Conservation (phyloP, 2,113 vertebrate species). For the Bos javanicus region DNA sequence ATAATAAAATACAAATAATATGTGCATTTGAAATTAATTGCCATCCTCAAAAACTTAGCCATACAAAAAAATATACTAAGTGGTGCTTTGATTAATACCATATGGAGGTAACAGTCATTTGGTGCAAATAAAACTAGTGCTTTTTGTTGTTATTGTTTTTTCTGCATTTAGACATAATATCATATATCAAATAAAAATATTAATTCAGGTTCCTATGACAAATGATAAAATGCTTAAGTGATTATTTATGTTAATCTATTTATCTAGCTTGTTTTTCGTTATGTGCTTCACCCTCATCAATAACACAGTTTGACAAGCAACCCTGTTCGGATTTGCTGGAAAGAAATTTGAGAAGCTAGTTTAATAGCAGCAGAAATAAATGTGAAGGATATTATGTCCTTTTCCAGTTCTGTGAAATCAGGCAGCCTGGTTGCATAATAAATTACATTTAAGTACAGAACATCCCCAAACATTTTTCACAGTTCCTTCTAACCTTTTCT, state of each 20-base stretch:
- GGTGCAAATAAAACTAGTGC: background rate
- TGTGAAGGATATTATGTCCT: background rate
- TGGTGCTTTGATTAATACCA: background rate
- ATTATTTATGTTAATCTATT: conserved; percentile 38
- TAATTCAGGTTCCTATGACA: conserved; percentile 25
- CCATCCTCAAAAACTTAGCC: background rate
- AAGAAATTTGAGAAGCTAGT: conserved; percentile 22
- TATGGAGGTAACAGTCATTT: background rate
- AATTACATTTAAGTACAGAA: background rate
- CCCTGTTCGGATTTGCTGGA: background rate
- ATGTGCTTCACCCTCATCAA: conserved; percentile 6
- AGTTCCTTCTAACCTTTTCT: background rate
- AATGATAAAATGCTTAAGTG: conserved; percentile 44
- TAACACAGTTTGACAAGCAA: conserved; percentile 23
- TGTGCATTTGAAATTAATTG: background rate
- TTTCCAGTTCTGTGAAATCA: conserved; percentile 24
- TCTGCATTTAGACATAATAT: background rate
- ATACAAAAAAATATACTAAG: conserved; percentile 1
- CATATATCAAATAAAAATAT: conserved; percentile 16
- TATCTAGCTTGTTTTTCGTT: conserved; percentile 27
- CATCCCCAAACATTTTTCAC: conserved; percentile 3
- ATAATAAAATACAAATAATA: background rate
- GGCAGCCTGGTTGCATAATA: background rate
- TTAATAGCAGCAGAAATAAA: conserved; percentile 34
- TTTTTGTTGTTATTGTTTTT: background rate